phyloP scores from a whole-genome alignment of 2,113 vertebrate genomes.

The Mustelus asterias region DNA sequence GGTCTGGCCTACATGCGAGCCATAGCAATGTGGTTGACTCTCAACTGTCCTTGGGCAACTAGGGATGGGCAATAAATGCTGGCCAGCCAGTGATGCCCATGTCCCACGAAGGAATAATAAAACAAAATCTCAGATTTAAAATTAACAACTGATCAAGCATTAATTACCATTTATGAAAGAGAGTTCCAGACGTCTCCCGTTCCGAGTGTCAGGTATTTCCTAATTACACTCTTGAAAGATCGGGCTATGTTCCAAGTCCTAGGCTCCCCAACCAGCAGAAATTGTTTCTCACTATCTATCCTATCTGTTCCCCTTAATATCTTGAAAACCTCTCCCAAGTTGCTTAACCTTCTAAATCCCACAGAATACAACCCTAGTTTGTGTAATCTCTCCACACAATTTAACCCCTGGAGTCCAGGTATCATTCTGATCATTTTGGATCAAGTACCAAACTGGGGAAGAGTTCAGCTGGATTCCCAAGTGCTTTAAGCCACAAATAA shows the following conservation, averaged over 20 bases:
- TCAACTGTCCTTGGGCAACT: too few relatives aligned
- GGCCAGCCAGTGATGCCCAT: too few relatives aligned
- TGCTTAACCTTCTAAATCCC: not conserved
- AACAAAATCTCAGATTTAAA: not conserved
- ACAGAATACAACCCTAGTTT: not conserved
- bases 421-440: not conserved
- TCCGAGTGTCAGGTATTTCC: not conserved
- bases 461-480: too few relatives aligned
- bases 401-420: not conserved
- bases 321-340: not conserved
- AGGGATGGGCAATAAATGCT: too few relatives aligned
- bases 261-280: not conserved
- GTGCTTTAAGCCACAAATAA: too few relatives aligned
- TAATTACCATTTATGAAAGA: not conserved
- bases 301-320: not conserved
- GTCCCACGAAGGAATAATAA: too few relatives aligned
- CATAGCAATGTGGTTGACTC: too few relatives aligned
- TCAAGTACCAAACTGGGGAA: too few relatives aligned
- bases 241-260: not conserved
- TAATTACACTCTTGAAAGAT: not conserved
- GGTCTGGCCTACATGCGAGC: too few relatives aligned
- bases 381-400: not conserved
- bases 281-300: too few relatives aligned
- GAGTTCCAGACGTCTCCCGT: not conserved
- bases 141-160: not conserved